phyloP scores from a whole-genome alignment of 2,113 vertebrate species.

The Psammodynastes pulverulentus region DNA sequence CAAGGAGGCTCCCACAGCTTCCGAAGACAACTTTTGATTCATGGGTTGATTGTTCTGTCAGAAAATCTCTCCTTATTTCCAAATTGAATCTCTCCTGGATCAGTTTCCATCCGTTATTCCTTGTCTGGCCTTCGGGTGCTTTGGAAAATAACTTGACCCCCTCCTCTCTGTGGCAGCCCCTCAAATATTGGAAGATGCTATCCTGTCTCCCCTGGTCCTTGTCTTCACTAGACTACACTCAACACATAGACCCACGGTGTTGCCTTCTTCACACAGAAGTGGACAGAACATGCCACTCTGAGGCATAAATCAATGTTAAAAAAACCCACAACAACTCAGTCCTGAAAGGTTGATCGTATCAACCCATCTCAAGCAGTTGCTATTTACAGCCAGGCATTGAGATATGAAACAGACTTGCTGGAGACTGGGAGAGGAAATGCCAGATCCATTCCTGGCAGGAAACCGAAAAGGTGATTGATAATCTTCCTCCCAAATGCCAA shows the following conservation, averaged over 20 bases:
- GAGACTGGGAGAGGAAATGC: constrained; percentile 21
- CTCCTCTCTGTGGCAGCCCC: too few relatives aligned
- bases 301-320: constrained; percentile 20
- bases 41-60: too few relatives aligned
- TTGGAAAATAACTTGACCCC: too few relatives aligned
- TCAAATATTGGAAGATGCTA: too few relatives aligned
- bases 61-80: too few relatives aligned
- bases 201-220: too few relatives aligned
- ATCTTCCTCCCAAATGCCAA: constrained; percentile 14
- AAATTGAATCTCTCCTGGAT: too few relatives aligned
- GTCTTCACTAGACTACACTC: neutral
- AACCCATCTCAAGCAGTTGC: neutral
- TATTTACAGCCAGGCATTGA: constrained; percentile 42
- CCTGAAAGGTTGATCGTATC: constrained; percentile 34
- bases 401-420: constrained; percentile 36
- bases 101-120: too few relatives aligned
- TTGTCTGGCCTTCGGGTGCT: too few relatives aligned
- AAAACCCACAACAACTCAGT: neutral
- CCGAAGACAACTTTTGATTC: too few relatives aligned
- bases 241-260: neutral
- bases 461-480: constrained; percentile 45
- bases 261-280: neutral
- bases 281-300: constrained; percentile 6
- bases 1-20: neutral
- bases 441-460: constrained; percentile 32